phyloP scores from a whole-genome alignment of 2,888 invertebrate genomes.

The Venusia cambrica region DNA sequence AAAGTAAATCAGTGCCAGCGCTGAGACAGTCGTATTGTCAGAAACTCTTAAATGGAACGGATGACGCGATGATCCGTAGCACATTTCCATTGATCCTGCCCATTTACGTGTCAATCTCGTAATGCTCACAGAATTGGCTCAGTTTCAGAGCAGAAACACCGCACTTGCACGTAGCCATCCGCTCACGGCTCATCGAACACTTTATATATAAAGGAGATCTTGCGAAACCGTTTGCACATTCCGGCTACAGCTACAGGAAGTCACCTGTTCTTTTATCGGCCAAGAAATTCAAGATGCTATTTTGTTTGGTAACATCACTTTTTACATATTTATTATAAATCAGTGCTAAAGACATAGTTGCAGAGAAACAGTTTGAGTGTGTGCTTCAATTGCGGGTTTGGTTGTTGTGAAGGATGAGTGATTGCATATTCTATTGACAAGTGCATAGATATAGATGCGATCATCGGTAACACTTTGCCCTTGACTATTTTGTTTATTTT shows the following conservation, averaged over 20 bases:
- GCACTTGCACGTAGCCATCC: slow-evolving; percentile 48
- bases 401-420: slow-evolving; percentile 15
- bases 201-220: slow-evolving; percentile 73
- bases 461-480: slow-evolving; percentile 1
- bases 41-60: slow-evolving; percentile 12
- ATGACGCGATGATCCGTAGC: slow-evolving; percentile 44
- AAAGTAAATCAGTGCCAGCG: too few relatives aligned
- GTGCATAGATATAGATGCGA: slow-evolving; percentile 22
- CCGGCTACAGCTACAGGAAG: slow-evolving; percentile 72
- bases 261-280: slow-evolving; percentile 61
- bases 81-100: slow-evolving; percentile 44
- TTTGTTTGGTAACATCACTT: slow-evolving; percentile 28
- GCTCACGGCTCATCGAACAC: slow-evolving; percentile 54
- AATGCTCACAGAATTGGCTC: slow-evolving; percentile 65
- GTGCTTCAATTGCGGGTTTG: not conserved
- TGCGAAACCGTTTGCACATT: slow-evolving; percentile 76
- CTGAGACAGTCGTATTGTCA: slow-evolving; percentile 11
- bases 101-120: slow-evolving; percentile 66
- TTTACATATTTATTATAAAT: too few relatives aligned
- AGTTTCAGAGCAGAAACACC: slow-evolving; percentile 61
- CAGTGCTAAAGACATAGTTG: slow-evolving; percentile 1
- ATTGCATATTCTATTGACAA: slow-evolving; percentile 22
- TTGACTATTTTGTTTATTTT: too few relatives aligned
- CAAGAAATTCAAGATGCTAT: slow-evolving; percentile 54
- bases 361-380: slow-evolving; percentile 7